Conservation (phyloP, 2,113 vertebrate genomes). For the Larimichthys crocea region DNA sequence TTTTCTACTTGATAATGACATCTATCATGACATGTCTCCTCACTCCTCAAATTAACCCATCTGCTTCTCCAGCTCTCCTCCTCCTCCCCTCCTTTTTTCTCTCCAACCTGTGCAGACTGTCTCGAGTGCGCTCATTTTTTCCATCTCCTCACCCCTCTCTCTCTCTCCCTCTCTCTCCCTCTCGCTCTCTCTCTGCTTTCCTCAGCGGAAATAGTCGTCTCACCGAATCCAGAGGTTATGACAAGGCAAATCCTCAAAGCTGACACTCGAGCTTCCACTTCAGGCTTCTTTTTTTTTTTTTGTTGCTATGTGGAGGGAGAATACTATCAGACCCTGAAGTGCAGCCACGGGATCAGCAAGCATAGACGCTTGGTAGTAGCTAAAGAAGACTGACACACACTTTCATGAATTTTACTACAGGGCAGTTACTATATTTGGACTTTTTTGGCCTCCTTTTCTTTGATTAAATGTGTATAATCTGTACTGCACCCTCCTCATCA, state of each 20-base stretch:
- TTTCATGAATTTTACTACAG: not conserved
- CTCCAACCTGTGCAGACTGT: conserved; percentile 44
- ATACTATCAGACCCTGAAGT: not conserved
- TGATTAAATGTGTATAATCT: no score
- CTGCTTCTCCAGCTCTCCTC: not conserved
- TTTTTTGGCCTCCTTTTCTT: no score
- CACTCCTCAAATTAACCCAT: conserved; percentile 6
- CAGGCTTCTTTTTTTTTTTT: conserved; percentile 23
- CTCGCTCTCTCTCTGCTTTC: conserved; percentile 25
- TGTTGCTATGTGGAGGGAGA: conserved; percentile 11
- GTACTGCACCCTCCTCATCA: not conserved
- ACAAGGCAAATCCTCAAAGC: conserved; percentile 41
- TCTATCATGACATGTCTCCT: not conserved
- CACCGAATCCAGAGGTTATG: conserved; percentile 61
- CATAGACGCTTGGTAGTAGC: not conserved
- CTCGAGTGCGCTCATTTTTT: conserved; percentile 63
- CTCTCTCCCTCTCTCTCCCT: no score
- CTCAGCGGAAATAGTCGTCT: conserved; percentile 68
- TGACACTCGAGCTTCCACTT: conserved; percentile 28
- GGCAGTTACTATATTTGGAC: not conserved
- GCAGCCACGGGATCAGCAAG: not conserved
- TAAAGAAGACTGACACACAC: not conserved
- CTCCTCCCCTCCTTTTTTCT: not conserved
- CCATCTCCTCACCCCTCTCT: conserved; percentile 58
- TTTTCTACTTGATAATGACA: not conserved